Evolutionary conservation across 2,113 vertebrate species (phyloP), one percentile per base, ranked within the genome.

Genomic region (Apeltes quadracus): DNA sequence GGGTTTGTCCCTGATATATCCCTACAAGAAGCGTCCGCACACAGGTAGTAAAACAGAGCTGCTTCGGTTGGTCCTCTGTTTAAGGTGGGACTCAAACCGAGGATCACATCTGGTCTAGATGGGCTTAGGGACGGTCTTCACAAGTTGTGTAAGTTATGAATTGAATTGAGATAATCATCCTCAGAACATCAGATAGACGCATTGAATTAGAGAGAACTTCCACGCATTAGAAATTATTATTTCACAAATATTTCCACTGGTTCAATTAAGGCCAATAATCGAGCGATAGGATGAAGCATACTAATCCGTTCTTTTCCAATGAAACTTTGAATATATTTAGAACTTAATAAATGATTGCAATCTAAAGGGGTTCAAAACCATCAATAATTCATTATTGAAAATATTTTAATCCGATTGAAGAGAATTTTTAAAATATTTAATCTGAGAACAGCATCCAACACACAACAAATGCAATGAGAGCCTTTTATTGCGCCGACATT

Each of bases 101-200:
- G 13, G 25, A 25, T 7, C 25, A 56, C 44, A 34, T 16, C n/a
- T 3, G 15, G 48, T 12, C 13, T 51, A 13, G 48, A 51, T 51
- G 7, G 43, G 29, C 15, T 41, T 8, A 8, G 5, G 5, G 23
- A 36, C 22, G 23, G 11, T 27, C 11, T 32, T n/a, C 16, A n/a
- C n/a, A n/a, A n/a, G 46, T 5, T 53, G 62, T 53, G 27, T 50
- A 25, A 76, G 67, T 76, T 38, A 71, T 41, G 61, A 51, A 78
- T 83, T 25, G 57, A 73, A 59, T 18, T 44, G 3, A 69, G 23
- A 67, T 22, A 10, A 69, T 72, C 50, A 55, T 75, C 50, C 51
- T 62, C 7, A 59, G 46, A 53, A 58, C 44, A 67, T 58, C 38
- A 16, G 14, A 32, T 32, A 73, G 50, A 53, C 10, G n/a, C 3